Conservation (phyloP, 2,888 invertebrate genomes). For the Dendrolimus pini region DNA sequence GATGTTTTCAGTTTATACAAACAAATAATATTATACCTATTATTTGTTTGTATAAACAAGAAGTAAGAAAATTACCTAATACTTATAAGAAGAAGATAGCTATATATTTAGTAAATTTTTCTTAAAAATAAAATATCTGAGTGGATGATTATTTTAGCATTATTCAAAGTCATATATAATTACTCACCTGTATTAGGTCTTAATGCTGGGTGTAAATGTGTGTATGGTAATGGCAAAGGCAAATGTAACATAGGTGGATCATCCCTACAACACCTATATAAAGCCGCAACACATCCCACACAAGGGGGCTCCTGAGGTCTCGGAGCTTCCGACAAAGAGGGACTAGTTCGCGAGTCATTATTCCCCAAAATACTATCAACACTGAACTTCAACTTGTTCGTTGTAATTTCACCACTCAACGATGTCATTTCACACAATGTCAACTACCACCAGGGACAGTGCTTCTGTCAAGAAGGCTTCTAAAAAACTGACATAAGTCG, state of each 20-base stretch:
- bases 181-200: constrained; percentile 58
- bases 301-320: constrained; percentile 65
- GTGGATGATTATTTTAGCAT: too few species aligned
- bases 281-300: constrained; percentile 79
- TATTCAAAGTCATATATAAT: too few species aligned
- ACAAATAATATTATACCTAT: too few species aligned
- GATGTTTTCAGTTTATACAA: too few species aligned
- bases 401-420: constrained; percentile 47
- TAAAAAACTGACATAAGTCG: constrained; percentile 55
- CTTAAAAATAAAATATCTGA: too few species aligned
- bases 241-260: constrained; percentile 56
- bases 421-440: constrained; percentile 54
- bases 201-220: constrained; percentile 64
- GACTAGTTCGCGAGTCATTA: constrained; percentile 33
- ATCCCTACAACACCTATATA: constrained; percentile 78
- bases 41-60: too few species aligned
- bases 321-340: constrained; percentile 28
- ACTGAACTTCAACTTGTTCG: constrained; percentile 80
- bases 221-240: constrained; percentile 52
- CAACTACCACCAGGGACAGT: constrained; percentile 16
- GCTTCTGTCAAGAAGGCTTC: constrained; percentile 37
- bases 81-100: too few species aligned
- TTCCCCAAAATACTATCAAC: constrained; percentile 81
- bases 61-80: too few species aligned
- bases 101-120: too few species aligned